Base-by-base conservation (phyloP, 2,797 vertebrate species). In the Brotogeris chrysoptera region DNA sequence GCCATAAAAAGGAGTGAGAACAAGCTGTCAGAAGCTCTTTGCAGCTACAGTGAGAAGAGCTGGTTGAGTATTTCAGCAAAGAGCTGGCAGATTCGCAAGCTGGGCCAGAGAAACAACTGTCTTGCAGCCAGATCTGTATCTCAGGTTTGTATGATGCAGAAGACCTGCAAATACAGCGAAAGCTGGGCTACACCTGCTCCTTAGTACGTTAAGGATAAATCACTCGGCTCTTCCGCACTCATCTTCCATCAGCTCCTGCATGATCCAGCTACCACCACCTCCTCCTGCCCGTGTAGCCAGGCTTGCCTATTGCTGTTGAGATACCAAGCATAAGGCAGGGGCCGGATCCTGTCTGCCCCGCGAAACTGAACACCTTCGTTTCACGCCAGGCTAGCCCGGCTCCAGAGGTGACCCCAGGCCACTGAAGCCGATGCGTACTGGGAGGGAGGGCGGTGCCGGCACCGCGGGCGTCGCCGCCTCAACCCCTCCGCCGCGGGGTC, bases 281-380 rank as follows among this genome's bases (percentile, higher is more conserved):
- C 19, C 3, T 30, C 13, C 49, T 6, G 47, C 39, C 47, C 5
- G 5, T 21, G 24, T 47, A 15, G 2, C 30, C 34, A 0, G 39
- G 21, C 74, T 30, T 1, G 81, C 41, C 47, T 6, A 4, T 1
- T 1, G 81, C 81, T 36, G 3, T 14, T 2, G 57, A 5, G 32
- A 11, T 0, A 21, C n/a, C 39, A 0, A 12, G 44, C 8, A 2
- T 0, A 12, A 10, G 6, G 1, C 24, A 1, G 12, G 23, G 32
- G 13, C 19, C 34, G 4, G 34, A 44, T 43, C 14, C 16, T 2
- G 0, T 7, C 5, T 3, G 36, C 36, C 39, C 11, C 53, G 0
- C 32, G 19, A 39, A 5, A 8, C 32, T 2, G 27, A 2, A 13
- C 3, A 7, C 34, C 77, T 38, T 16, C 6, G 36, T 0, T 19